Percentiles rank a stretch among this genome's conserved stretches.
These are phyloP conservation scores for Gadus macrocephalus DNA, from an alignment of 2,113 vertebrate genomes.

Conservation along the genomic window DNA sequence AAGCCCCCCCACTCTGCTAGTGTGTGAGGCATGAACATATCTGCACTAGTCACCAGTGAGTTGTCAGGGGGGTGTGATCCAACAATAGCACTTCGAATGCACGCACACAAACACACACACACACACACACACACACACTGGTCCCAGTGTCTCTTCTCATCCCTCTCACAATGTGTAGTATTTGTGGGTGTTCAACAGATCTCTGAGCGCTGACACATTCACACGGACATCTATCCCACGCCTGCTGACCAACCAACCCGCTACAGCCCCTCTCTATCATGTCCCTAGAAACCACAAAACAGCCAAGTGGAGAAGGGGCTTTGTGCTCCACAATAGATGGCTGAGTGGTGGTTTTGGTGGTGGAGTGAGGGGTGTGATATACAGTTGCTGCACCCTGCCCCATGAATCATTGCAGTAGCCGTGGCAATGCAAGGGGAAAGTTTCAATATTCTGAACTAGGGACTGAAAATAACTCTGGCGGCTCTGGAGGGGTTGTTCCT, in stretches of 20 bases:
- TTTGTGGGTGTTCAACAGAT: constrained; percentile 68
- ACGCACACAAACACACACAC: constrained; percentile 41
- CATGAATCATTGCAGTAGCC: constrained; percentile 6
- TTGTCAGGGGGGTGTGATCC: constrained; percentile 60
- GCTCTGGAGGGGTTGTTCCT: constrained; percentile 1
- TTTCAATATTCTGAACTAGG: not conserved
- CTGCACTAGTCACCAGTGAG: constrained; percentile 56
- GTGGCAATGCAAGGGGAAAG: constrained; percentile 5
- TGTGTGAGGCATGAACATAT: constrained; percentile 50
- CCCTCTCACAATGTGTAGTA: constrained; percentile 67
- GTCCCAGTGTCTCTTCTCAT: constrained; percentile 67
- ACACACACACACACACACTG: constrained; percentile 23
- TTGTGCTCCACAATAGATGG: no score
- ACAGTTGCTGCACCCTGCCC: constrained; percentile 12
- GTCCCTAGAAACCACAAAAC: constrained; percentile 43
- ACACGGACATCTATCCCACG: constrained; percentile 63
- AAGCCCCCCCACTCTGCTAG: constrained; percentile 38
- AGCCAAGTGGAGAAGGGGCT: not conserved
- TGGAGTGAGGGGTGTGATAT: constrained; percentile 4
- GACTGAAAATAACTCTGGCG: constrained; percentile 7
- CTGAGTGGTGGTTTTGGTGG: constrained; percentile 4
- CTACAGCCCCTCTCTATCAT: constrained; percentile 47
- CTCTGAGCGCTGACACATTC: constrained; percentile 64
- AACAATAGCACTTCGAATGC: constrained; percentile 74
- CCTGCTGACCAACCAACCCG: constrained; percentile 58